Evolutionary conservation across 2,888 invertebrate genomes (phyloP).

Genomic region (Acleris holmiana): DNA sequence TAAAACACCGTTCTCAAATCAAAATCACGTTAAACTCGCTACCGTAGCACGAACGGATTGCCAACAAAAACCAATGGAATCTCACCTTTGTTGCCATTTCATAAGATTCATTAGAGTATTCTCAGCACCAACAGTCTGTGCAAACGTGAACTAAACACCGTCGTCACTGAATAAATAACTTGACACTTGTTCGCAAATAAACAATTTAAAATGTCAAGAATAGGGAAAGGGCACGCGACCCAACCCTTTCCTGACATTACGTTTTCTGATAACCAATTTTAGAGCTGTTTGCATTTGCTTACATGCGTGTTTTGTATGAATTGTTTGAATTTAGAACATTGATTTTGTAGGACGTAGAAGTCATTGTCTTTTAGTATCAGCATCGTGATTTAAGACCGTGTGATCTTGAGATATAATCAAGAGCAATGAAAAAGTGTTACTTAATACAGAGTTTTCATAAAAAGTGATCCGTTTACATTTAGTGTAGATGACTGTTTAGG

Average conservation of each 20-base stretch:
- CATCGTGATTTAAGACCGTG: too few relatives aligned
- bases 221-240: constrained; percentile 71
- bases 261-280: constrained; percentile 79
- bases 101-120: constrained; percentile 10
- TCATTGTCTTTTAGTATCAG: too few relatives aligned
- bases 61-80: constrained; percentile 6
- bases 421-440: too few relatives aligned
- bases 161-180: constrained; percentile 77
- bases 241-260: constrained; percentile 77
- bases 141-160: constrained; percentile 38
- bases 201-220: constrained; percentile 84
- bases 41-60: neutral
- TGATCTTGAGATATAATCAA: too few relatives aligned
- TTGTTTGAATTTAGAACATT: too few relatives aligned
- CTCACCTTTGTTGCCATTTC: constrained; percentile 2
- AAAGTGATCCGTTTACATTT: too few relatives aligned
- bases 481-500: too few relatives aligned
- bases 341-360: too few relatives aligned
- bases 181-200: constrained; percentile 82
- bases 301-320: constrained; percentile 40
- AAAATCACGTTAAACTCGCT: neutral
- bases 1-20: constrained; percentile 1
- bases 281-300: constrained; percentile 60
- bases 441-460: too few relatives aligned
- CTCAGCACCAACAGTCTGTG: neutral